phyloP scores from a whole-genome alignment of 2,888 invertebrate species.

The Zygothrica quintamaculata region DNA sequence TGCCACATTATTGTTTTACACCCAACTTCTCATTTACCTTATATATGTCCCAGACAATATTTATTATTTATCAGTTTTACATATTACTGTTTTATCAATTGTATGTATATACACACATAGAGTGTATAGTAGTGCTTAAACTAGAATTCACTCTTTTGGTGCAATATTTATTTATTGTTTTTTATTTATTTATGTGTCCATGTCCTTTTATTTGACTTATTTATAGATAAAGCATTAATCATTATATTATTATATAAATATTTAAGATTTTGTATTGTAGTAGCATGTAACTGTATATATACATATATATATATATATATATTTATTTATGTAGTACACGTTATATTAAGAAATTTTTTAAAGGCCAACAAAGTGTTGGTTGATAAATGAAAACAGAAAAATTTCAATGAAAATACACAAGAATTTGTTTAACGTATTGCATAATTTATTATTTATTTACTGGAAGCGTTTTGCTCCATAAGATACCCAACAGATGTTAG shows the following conservation, averaged over 20 bases:
- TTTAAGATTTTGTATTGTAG: constrained; percentile 15
- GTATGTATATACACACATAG: too few species aligned
- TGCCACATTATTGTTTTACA: constrained; percentile 15
- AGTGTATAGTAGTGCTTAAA: neutral
- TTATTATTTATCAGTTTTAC: constrained; percentile 5
- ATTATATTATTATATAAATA: too few species aligned
- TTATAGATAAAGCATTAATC: too few species aligned
- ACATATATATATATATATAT: constrained; percentile 36
- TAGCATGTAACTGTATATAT: constrained; percentile 33
- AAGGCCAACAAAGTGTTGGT: constrained; percentile 24
- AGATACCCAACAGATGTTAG: constrained; percentile 59
- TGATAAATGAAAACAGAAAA: constrained; percentile 31
- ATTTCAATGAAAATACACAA: constrained; percentile 31
- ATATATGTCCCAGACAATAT: constrained; percentile 18
- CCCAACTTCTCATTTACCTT: neutral
- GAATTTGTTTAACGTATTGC: constrained; percentile 33
- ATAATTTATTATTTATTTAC: constrained; percentile 45
- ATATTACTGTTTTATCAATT: too few species aligned
- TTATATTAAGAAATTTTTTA: constrained; percentile 22
- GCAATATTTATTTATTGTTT: constrained; percentile 3
- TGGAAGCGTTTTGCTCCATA: constrained; percentile 33
- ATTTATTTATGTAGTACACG: constrained; percentile 3
- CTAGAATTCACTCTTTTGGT: neutral
- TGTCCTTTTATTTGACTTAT: too few species aligned
- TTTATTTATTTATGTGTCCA: constrained; percentile 3